Base-by-base conservation (phyloP, 1,140 invertebrate genomes). In the Hydropsyche tenuis region DNA sequence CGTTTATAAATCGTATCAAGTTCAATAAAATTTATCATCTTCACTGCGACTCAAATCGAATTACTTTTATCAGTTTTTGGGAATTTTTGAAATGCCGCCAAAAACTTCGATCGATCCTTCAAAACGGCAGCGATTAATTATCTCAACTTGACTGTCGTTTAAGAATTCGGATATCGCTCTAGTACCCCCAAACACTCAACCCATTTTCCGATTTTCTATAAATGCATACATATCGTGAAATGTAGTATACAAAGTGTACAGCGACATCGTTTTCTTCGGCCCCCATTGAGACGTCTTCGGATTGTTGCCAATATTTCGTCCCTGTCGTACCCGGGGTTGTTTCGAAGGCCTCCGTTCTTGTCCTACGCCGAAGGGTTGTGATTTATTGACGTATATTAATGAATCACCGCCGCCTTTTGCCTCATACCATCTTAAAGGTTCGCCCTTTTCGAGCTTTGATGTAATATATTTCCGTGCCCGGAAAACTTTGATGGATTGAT, bases 311-410 rank as follows among this genome's bases (percentile, higher is more conserved):
- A 48, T 51, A 51, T 51, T 68, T 68, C 37, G 65, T 68, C 65
- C 22, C 45, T 60, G 20, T 60, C 56, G 56, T 12, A 4, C 56
- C 22, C 3, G 30, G 9, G 30, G 22, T 18, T 23, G 51, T 53
- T 43, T 43, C 51, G 7, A 20, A 6, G 45, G 45, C 45, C 16
- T 53, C 51, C 18, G 14, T 53, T 22, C 51, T 53, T 53, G 51
- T 60, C 23, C 56, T 25, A 25, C 43, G 43, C 25, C 46, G 62
- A 73, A 65, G 71, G 71, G 71, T 64, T 73, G 71, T 73, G 71
- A 73, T 73, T 73, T 73, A 73, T 73, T 73, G 71, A 73, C 71
- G 63, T 48, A 65, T 73, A 73, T 73, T 73, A 73, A 73, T 73
- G 71, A 65, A 64, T 65, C 71, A 64, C 45, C 27, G 46, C 16